phyloP scores from a whole-genome alignment of 2,888 invertebrate species.

The Cosmopolites sordidus region DNA sequence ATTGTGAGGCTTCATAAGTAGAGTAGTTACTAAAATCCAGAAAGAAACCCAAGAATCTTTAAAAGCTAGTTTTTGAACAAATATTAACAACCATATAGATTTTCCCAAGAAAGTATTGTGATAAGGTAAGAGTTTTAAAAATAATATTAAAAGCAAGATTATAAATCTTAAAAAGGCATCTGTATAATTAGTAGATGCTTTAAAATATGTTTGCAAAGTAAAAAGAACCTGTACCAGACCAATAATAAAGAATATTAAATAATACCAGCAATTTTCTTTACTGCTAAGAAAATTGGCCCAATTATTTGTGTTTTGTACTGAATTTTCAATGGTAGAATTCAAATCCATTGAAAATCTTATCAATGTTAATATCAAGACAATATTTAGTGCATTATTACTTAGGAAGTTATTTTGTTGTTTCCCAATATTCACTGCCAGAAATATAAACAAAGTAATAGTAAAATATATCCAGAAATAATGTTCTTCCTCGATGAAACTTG shows the following conservation, averaged over 20 bases:
- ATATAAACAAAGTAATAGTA: conserved; percentile 45
- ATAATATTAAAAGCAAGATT: conserved; percentile 34
- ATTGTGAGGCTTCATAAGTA: conserved; percentile 72
- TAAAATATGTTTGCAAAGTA: conserved; percentile 8
- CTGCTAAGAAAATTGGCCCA: conserved; percentile 62
- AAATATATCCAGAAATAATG: conserved; percentile 91
- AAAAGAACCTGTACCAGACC: conserved; percentile 33
- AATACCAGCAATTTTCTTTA: conserved; percentile 52
- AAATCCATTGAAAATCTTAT: conserved; percentile 61
- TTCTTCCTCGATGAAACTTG: conserved; percentile 95
- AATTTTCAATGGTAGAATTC: conserved; percentile 86
- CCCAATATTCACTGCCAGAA: background rate
- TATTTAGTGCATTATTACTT: background rate
- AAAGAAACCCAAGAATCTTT: conserved; percentile 26
- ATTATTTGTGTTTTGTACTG: conserved; percentile 72
- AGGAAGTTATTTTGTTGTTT: no score
- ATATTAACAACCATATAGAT: conserved; percentile 34
- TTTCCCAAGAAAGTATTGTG: conserved; percentile 30
- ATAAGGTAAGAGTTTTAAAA: conserved; percentile 32
- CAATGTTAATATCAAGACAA: conserved; percentile 42
- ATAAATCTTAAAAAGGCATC: no score
- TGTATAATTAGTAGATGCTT: background rate
- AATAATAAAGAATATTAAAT: conserved; percentile 34
- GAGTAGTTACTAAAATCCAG: conserved; percentile 53
- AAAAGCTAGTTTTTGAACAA: conserved; percentile 29